These are phyloP conservation scores for Polypedilum pembai DNA, from an alignment of 1,140 invertebrate species.

Conservation along the genomic window DNA sequence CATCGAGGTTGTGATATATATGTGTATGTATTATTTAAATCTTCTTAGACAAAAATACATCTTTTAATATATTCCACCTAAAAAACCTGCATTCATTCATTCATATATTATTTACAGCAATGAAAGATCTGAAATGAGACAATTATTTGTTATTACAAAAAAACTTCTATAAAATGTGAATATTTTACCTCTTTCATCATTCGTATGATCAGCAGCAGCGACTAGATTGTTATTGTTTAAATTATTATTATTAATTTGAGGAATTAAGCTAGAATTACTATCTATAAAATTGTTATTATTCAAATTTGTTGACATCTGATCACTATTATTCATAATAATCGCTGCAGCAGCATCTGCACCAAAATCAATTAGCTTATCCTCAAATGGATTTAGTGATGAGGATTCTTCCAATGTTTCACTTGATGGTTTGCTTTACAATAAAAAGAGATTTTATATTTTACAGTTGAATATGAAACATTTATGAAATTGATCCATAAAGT, in stretches of 20 bases:
- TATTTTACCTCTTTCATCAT: conserved; percentile 19
- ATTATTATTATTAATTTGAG: conserved; percentile 24
- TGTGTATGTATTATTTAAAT: neutral
- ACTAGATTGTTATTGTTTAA: neutral
- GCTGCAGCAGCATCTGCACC: neutral
- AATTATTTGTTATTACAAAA: neutral
- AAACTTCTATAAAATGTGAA: neutral
- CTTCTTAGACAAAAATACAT: neutral
- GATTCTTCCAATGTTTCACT: neutral
- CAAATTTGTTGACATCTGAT: neutral
- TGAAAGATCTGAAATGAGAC: conserved; percentile 8
- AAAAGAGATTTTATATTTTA: no score
- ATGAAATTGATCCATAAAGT: neutral
- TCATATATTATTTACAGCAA: neutral
- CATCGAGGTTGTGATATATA: neutral
- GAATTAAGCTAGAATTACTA: conserved; percentile 20
- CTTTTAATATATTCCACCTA: neutral
- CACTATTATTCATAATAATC: neutral
- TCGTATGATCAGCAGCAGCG: conserved; percentile 4
- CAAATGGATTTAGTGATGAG: neutral
- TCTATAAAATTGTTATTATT: conserved; percentile 28
- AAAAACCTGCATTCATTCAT: conserved; percentile 8
- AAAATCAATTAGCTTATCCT: conserved; percentile 23
- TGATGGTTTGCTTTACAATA: no score
- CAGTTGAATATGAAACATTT: neutral